Conservation (phyloP, 2,113 vertebrate genomes). For the Nothoprocta pentlandii region DNA sequence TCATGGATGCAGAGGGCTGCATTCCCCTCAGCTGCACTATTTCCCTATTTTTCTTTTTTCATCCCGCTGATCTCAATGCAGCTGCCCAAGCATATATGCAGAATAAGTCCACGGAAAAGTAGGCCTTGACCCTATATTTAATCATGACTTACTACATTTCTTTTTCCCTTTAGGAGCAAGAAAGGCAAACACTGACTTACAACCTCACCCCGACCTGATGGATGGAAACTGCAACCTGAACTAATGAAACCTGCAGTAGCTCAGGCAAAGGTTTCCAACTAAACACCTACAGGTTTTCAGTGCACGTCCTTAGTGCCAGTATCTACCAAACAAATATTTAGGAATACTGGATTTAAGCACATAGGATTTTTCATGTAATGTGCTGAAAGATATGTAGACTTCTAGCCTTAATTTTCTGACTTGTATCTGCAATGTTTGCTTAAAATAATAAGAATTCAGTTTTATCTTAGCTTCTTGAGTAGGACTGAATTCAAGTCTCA, state of each 20-base stretch:
- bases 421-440: not conserved
- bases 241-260: not conserved
- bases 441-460: fast-evolving
- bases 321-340: not conserved
- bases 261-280: not conserved
- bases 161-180: not conserved
- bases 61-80: not conserved
- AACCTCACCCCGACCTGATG: not conserved
- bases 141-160: not conserved
- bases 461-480: not conserved
- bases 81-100: not conserved
- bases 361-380: not conserved
- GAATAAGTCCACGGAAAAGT: not conserved
- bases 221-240: not conserved
- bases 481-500: not conserved
- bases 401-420: not conserved
- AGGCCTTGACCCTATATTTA: not conserved
- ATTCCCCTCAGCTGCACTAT: not conserved
- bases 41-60: not conserved
- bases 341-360: not conserved
- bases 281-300: not conserved
- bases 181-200: not conserved
- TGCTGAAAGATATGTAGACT: fast-evolving
- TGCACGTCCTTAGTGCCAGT: not conserved
- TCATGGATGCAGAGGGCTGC: not conserved